phyloP scores from a whole-genome alignment of 1,140 invertebrate species.

The Drosophila dunni region DNA sequence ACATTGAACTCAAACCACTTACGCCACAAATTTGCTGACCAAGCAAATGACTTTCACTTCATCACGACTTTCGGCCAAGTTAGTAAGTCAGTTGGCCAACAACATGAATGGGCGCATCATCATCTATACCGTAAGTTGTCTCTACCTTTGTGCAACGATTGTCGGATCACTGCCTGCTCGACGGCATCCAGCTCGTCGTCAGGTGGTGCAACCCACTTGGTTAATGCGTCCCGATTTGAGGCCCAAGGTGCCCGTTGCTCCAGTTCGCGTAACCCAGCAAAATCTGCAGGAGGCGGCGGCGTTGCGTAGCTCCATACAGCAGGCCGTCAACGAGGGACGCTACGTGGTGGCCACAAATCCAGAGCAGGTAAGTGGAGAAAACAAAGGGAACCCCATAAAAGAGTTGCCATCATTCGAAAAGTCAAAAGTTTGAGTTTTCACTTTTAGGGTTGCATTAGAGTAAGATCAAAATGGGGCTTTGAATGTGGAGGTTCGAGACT shows the following conservation, averaged over 20 bases:
- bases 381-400: not conserved
- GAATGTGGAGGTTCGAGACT: too few relatives aligned
- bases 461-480: too few relatives aligned
- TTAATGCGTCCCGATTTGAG: conserved; percentile 27
- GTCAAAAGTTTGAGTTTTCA: too few relatives aligned
- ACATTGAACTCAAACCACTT: not conserved
- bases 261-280: conserved; percentile 56
- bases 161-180: not conserved
- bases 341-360: conserved; percentile 54
- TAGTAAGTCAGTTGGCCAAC: not conserved
- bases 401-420: too few relatives aligned
- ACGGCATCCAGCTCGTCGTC: conserved; percentile 36
- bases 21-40: not conserved
- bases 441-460: too few relatives aligned
- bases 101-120: conserved; percentile 11
- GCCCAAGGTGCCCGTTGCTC: not conserved
- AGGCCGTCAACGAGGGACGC: conserved; percentile 56
- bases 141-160: not conserved
- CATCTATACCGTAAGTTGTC: not conserved
- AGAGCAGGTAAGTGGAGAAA: conserved; percentile 40
- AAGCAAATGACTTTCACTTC: not conserved
- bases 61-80: not conserved
- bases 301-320: conserved; percentile 55
- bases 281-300: conserved; percentile 52
- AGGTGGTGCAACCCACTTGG: conserved; percentile 65